Base-by-base conservation (phyloP, 2,797 vertebrate genomes). In the Steatocranus sp. region DNA sequence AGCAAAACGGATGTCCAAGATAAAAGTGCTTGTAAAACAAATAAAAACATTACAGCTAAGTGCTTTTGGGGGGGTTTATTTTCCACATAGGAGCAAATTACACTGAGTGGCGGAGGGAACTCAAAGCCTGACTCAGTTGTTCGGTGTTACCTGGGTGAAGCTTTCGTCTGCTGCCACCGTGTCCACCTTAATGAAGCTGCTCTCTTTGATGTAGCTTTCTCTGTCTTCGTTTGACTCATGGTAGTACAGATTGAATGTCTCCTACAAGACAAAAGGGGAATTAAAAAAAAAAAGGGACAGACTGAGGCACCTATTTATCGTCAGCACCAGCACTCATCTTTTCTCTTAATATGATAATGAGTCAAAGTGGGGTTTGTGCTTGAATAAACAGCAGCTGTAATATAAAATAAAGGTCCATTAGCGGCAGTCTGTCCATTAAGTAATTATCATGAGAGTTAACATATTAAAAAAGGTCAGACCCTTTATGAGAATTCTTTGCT, bases 221-320 rank as follows among this genome's bases (percentile, higher is more conserved):
- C 98, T 98, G 92, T 99, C 98, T 0, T 98, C 98, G 86, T 98
- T 98, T 14, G 98, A 99, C 86, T 99, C 98, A 0, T 99, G 98
- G 94, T 98, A 99, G 94, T 99, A 99, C 46, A 99, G 97, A 95
- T 99, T 99, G 93, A 99, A 99, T 11, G 98, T 99, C 96, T 99
- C 98, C 94, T 95, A 15, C 81, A 74, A 78, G 86, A 86, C 78
- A 83, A 87, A 85, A 77, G 36, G 27, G 25, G 3, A 15, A 25
- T 68, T 38, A 4, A 0, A 25, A 23, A 23, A 63, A 80, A 79
- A 80, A 58, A 70, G 38, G 70, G 23, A 73, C 30, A 79, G 54
- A 81, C 75, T 5, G 46, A 75, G 49, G 73, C 14, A 5, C 63
- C 80, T 75, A 80, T 90, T 92, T 79, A 89, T 92, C 79, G 82